phyloP scores from a whole-genome alignment of 1,140 invertebrate species.

The Melanaphis sacchari region DNA sequence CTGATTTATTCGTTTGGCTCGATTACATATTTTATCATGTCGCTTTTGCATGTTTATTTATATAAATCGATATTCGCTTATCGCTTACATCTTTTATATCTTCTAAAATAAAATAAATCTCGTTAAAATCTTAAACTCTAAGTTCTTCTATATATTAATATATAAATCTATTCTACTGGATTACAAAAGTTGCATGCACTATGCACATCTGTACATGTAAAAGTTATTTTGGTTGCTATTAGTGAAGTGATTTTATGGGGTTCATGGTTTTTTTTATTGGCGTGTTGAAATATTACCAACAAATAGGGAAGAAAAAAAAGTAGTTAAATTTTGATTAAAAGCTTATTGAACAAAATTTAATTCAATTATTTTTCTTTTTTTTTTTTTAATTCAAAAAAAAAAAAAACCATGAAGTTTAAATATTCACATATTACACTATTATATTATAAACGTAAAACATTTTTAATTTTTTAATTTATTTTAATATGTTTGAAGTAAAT shows the following conservation, averaged over 20 bases:
- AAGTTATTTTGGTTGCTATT: background rate
- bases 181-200: background rate
- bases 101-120: background rate
- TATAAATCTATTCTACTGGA: background rate
- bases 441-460: background rate
- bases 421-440: background rate
- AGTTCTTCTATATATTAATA: background rate
- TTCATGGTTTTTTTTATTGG: background rate
- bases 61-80: background rate
- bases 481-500: too few species aligned
- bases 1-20: background rate
- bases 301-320: background rate
- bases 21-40: background rate
- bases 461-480: too few species aligned
- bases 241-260: background rate
- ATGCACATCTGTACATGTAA: background rate
- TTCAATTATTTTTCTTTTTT: too few species aligned
- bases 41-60: background rate
- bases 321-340: background rate
- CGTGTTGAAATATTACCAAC: background rate
- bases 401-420: background rate
- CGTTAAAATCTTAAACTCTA: background rate
- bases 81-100: background rate
- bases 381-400: background rate
- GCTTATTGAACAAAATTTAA: background rate